Conservation (phyloP, 1,140 invertebrate genomes). For the Antheraea mylitta region DNA sequence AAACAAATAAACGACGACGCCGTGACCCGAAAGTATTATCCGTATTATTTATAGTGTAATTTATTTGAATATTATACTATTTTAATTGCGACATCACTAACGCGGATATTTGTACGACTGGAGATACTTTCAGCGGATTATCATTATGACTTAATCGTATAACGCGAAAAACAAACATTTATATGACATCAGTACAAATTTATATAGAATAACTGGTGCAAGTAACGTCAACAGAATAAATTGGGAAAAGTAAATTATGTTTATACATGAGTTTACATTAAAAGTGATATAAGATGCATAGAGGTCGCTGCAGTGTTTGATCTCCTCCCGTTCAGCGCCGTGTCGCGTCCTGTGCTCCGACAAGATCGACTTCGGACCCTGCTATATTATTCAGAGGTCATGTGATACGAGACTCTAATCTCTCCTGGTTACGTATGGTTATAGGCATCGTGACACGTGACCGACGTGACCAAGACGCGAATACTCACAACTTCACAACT, state of each 20-base stretch:
- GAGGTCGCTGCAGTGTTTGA: too few relatives aligned
- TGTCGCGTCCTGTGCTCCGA: too few relatives aligned
- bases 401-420: background rate
- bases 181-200: too few relatives aligned
- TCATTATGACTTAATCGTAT: too few relatives aligned
- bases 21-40: slow-evolving; percentile 43
- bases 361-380: background rate
- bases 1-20: slow-evolving; percentile 48
- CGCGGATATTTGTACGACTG: background rate
- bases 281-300: background rate
- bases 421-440: background rate
- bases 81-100: slow-evolving; percentile 10
- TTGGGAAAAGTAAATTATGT: background rate
- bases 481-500: too few relatives aligned
- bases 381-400: background rate
- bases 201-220: background rate
- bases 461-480: too few relatives aligned
- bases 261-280: background rate
- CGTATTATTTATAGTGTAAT: slow-evolving; percentile 40
- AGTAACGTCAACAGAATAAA: background rate
- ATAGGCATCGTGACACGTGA: background rate
- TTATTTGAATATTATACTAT: slow-evolving; percentile 16
- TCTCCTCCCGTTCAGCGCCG: too few relatives aligned
- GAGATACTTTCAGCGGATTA: background rate
- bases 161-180: too few relatives aligned